These are phyloP conservation scores for Monochamus saltuarius DNA, from an alignment of 1,140 invertebrate species.

Conservation along the genomic window DNA sequence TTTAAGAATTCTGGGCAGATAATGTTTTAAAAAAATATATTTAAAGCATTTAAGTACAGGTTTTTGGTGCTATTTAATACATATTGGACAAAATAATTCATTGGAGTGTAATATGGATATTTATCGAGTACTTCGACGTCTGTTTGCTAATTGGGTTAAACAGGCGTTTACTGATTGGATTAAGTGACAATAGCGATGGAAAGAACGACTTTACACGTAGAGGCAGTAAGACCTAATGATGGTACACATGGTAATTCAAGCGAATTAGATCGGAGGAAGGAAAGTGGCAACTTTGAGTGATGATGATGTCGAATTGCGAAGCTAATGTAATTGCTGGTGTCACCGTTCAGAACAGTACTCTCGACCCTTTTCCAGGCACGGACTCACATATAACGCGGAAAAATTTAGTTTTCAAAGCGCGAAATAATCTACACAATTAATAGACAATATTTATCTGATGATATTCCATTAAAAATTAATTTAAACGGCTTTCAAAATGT, in stretches of 20 bases:
- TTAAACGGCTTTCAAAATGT: background rate
- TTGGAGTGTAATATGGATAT: no score
- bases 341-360: slow-evolving; percentile 15
- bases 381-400: slow-evolving; percentile 15
- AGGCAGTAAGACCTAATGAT: slow-evolving; percentile 8
- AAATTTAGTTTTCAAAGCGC: background rate
- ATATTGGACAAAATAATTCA: no score
- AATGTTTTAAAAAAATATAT: no score
- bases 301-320: slow-evolving; percentile 41
- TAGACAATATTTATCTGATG: background rate
- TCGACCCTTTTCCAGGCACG: slow-evolving; percentile 24
- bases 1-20: no score
- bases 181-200: no score
- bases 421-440: background rate
- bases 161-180: no score
- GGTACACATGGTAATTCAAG: slow-evolving; percentile 35
- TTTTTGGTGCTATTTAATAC: no score
- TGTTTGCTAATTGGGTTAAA: no score
- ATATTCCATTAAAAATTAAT: background rate
- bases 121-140: no score
- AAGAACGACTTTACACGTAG: no score
- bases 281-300: slow-evolving; percentile 39
- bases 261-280: slow-evolving; percentile 36
- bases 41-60: no score
- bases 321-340: slow-evolving; percentile 43